A percentile compares a stretch with the other conserved stretches of the same genome.
phyloP scores from a whole-genome alignment of 2,888 invertebrate species.

The Pelosia muscerda region DNA sequence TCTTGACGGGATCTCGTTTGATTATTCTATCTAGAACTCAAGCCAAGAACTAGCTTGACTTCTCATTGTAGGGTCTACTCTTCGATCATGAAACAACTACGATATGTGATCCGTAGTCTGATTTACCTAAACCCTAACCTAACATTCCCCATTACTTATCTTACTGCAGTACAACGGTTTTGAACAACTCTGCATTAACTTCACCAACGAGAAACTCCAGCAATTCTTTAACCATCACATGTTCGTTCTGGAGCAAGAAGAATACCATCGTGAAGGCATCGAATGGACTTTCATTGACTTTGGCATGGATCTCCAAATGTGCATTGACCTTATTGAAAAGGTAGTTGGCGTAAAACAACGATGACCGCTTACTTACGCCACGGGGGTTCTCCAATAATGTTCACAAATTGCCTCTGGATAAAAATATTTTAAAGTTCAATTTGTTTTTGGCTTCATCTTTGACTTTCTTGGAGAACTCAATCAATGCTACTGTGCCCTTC shows the following conservation, averaged over 20 bases:
- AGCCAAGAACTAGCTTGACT: slow-evolving; percentile 53
- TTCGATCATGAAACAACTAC: slow-evolving; percentile 64
- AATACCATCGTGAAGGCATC: slow-evolving; percentile 97
- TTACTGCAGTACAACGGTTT: slow-evolving; percentile 96
- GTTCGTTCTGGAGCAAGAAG: slow-evolving; percentile 99
- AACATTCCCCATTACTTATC: slow-evolving; percentile 75
- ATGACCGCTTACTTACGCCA: slow-evolving; percentile 85
- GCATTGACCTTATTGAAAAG: slow-evolving; percentile 98
- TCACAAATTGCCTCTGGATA: slow-evolving; percentile 32
- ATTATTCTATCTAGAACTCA: slow-evolving; percentile 34
- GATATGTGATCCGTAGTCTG: slow-evolving; percentile 80
- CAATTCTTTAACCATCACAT: slow-evolving; percentile 99
- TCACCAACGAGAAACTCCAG: slow-evolving; percentile 99
- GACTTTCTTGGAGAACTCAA: slow-evolving; percentile 55
- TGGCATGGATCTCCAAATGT: slow-evolving; percentile 98
- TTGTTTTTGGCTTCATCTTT: slow-evolving; percentile 55
- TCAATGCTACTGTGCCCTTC: slow-evolving; percentile 75
- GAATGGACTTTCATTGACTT: slow-evolving; percentile 99
- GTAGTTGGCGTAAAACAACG: slow-evolving; percentile 88
- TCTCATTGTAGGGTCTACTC: slow-evolving; percentile 32
- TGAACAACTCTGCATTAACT: slow-evolving; percentile 99
- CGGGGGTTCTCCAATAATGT: slow-evolving; percentile 67
- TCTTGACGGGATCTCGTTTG: slow-evolving; percentile 54
- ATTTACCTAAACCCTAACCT: slow-evolving; percentile 63
- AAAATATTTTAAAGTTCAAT: slow-evolving; percentile 13